phyloP scores from a whole-genome alignment of 2,888 invertebrate species.

The Caenorhabditis sulstoni region DNA sequence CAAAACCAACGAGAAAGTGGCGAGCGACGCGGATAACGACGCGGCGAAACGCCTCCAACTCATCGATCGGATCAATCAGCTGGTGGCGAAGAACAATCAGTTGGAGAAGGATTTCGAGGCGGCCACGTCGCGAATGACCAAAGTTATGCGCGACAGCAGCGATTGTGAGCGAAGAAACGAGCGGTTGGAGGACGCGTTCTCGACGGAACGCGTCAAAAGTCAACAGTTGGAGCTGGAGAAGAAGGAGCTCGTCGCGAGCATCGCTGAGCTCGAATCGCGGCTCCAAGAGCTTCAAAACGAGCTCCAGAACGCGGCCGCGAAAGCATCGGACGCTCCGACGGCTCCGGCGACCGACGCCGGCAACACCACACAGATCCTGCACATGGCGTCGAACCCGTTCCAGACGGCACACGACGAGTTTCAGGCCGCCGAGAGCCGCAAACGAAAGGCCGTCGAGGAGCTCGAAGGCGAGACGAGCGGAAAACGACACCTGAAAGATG shows the following conservation, averaged over 20 bases:
- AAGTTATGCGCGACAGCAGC: constrained; percentile 33
- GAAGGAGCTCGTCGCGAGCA: constrained; percentile 5
- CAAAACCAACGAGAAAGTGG: constrained; percentile 34
- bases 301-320: constrained; percentile 13
- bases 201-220: constrained; percentile 29
- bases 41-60: constrained; percentile 36
- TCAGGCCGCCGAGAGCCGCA: constrained; percentile 44
- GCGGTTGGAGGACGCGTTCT: constrained; percentile 52
- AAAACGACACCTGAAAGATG: constrained; percentile 28
- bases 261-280: constrained; percentile 3
- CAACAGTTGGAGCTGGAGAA: constrained; percentile 27
- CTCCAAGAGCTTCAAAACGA: constrained; percentile 14
- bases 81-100: constrained; percentile 48
- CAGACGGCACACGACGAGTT: constrained; percentile 50
- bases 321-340: background rate
- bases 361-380: constrained; percentile 60
- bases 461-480: constrained; percentile 29
- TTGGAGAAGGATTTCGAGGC: constrained; percentile 57
- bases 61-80: constrained; percentile 39
- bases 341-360: constrained; percentile 59
- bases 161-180: constrained; percentile 44
- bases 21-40: constrained; percentile 19
- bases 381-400: constrained; percentile 61
- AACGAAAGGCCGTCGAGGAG: constrained; percentile 43
- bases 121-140: constrained; percentile 52